These are phyloP conservation scores for Sylvilagus floridanus DNA, from an alignment of 2,797 vertebrate genomes.

Conservation along the genomic window DNA sequence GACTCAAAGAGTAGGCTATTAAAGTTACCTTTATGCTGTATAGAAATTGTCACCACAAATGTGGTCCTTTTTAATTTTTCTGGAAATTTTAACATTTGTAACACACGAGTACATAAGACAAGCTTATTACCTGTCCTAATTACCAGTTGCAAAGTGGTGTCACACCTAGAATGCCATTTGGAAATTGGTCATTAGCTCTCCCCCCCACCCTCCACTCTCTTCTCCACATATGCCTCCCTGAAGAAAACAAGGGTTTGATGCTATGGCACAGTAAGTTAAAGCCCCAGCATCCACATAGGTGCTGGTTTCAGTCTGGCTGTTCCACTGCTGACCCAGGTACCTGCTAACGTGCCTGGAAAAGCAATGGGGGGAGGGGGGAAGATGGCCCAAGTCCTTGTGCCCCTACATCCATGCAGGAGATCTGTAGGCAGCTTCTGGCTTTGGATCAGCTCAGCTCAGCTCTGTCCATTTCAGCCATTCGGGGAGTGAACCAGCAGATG, in stretches of 20 bases:
- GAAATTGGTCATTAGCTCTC: background rate
- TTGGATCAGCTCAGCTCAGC: too few relatives aligned
- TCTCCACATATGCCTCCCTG: background rate
- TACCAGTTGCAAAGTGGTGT: background rate
- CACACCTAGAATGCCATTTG: background rate
- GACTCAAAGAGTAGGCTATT: background rate
- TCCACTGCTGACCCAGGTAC: too few relatives aligned
- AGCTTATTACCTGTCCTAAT: background rate
- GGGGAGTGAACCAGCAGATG: too few relatives aligned
- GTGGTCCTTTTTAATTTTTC: slow-evolving; percentile 45
- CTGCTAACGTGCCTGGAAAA: too few relatives aligned
- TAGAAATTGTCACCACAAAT: slow-evolving; percentile 36
- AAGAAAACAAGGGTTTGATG: background rate
- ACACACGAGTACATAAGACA: background rate
- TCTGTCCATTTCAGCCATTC: too few relatives aligned
- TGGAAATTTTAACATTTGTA: slow-evolving; percentile 20
- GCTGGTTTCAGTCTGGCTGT: too few relatives aligned
- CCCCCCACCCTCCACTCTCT: background rate
- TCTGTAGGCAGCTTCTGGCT: too few relatives aligned
- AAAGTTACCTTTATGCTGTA: slow-evolving; percentile 57
- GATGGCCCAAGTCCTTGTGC: too few relatives aligned
- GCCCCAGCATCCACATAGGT: too few relatives aligned
- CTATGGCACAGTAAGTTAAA: too few relatives aligned
- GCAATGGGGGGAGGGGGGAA: too few relatives aligned
- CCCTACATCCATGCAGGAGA: too few relatives aligned